phyloP scores from a whole-genome alignment of 1,140 invertebrate species.

The Caerostris darwini region DNA sequence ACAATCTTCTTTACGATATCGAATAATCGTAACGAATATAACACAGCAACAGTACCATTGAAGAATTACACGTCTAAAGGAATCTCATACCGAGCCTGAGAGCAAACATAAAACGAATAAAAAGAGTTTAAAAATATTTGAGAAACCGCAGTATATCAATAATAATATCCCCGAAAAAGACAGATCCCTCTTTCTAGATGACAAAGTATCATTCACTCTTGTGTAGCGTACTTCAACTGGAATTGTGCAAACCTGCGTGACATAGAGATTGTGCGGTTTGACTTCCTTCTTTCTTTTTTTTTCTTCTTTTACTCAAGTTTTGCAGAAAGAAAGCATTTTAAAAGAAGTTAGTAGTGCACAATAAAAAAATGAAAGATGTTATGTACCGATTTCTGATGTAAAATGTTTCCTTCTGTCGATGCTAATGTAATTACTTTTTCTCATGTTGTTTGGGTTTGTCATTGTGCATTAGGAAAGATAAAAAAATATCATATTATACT shows the following conservation, averaged over 20 bases:
- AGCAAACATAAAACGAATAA: background rate
- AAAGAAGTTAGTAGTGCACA: background rate
- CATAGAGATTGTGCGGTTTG: background rate
- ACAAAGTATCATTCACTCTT: slow-evolving; percentile 20
- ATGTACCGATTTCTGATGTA: background rate
- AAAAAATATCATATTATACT: too few species aligned
- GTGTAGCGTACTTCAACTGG: background rate
- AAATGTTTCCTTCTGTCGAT: background rate
- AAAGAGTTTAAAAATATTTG: slow-evolving; percentile 10
- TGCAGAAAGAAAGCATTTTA: background rate
- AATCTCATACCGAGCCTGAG: background rate
- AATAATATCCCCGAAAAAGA: background rate
- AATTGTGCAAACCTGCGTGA: slow-evolving; percentile 35
- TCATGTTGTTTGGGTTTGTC: background rate
- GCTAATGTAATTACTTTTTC: background rate
- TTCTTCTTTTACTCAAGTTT: background rate
- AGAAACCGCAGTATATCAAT: background rate
- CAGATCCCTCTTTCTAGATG: slow-evolving; percentile 1
- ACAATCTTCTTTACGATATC: background rate
- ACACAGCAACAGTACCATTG: background rate
- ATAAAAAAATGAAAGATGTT: background rate
- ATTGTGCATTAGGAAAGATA: background rate
- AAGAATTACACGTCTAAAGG: background rate
- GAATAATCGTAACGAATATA: background rate
- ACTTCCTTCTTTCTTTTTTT: background rate